phyloP scores from a whole-genome alignment of 2,888 invertebrate species.

The Drosophila recens region DNA sequence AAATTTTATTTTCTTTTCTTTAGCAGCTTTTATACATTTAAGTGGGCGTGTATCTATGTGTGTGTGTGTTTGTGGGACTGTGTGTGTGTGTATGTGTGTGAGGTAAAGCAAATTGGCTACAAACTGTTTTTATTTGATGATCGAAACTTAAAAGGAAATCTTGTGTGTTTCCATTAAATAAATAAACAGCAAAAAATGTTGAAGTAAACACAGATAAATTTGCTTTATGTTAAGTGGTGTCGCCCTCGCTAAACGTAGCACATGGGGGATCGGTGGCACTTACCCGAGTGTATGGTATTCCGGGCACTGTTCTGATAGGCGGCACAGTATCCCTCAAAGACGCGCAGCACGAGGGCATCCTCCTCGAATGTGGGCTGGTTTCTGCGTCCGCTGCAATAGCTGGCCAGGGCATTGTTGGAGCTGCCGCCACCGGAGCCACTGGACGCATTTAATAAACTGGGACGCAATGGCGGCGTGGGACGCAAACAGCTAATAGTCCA shows the following conservation, averaged over 20 bases:
- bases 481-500: conserved; percentile 95
- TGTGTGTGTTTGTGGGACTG: conserved; percentile 27
- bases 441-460: conserved; percentile 88
- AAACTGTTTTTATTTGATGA: conserved; percentile 35
- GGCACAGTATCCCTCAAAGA: conserved; percentile 97
- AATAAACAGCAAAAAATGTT: conserved; percentile 29
- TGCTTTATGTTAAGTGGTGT: neutral
- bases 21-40: conserved; percentile 62
- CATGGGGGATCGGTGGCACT: conserved; percentile 85
- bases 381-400: conserved; percentile 85
- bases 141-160: conserved; percentile 41
- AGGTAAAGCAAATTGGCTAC: conserved; percentile 51
- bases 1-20: too few relatives aligned
- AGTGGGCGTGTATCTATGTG: conserved; percentile 39
- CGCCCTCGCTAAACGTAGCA: conserved; percentile 53
- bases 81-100: conserved; percentile 29
- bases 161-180: conserved; percentile 23
- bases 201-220: conserved; percentile 42
- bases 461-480: conserved; percentile 94
- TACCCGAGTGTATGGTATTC: conserved; percentile 97
- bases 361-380: conserved; percentile 91
- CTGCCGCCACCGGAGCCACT: conserved; percentile 86
- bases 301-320: conserved; percentile 91
- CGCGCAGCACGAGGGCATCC: conserved; percentile 96
- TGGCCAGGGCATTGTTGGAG: conserved; percentile 82